Evolutionary conservation across 23 tunicate genomes (phyloP).

Genomic region (Pegea sp.): DNA sequence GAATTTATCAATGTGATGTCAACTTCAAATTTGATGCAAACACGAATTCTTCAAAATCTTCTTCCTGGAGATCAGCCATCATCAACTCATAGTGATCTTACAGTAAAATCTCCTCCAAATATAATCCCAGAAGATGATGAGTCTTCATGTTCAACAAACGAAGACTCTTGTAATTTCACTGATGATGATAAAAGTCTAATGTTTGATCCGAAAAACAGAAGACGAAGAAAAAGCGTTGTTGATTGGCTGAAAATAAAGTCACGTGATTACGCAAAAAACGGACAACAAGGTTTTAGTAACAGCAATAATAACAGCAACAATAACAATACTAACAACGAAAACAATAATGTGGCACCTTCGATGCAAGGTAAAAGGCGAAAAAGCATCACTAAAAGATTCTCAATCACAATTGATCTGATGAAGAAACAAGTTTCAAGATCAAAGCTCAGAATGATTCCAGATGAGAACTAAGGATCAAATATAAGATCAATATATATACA

Average conservation of each 20-base stretch:
- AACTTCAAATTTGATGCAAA: not conserved
- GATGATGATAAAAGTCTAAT: not conserved
- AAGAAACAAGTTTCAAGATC: not conserved
- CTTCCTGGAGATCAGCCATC: not conserved
- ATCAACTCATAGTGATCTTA: not conserved
- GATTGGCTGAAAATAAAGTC: conserved; percentile 1
- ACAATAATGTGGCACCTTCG: not conserved
- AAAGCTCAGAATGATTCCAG: not conserved
- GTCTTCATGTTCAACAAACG: not conserved
- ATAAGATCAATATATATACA: no score
- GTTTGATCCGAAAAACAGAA: not conserved
- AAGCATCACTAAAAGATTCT: not conserved
- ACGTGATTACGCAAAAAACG: not conserved
- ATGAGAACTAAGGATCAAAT: no score
- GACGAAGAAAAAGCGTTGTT: not conserved
- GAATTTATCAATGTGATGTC: conserved; percentile 48
- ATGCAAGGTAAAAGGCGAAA: not conserved
- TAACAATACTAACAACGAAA: not conserved
- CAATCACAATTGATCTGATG: not conserved
- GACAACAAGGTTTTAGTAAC: no score
- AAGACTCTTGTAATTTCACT: not conserved
- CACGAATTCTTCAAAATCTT: not conserved
- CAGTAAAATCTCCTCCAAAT: no score
- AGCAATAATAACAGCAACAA: no score
- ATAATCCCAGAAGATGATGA: no score